phyloP scores from a whole-genome alignment of 2,797 vertebrate species.

The Neoniphon sammara region DNA sequence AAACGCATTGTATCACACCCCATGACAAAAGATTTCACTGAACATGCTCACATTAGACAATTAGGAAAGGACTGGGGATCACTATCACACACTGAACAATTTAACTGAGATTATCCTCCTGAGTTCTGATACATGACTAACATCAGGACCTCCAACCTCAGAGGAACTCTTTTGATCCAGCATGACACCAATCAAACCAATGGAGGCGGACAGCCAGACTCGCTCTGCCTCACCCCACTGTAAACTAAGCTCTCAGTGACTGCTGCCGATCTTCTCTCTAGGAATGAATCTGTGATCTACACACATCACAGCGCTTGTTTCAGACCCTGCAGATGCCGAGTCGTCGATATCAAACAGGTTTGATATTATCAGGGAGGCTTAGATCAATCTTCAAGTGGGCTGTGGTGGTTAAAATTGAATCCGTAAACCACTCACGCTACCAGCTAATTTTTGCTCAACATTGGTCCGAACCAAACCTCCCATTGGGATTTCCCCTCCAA shows the following conservation, averaged over 20 bases:
- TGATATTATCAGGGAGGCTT: no score
- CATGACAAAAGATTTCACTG: no score
- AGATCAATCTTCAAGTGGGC: no score
- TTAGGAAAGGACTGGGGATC: not conserved
- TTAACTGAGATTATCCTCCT: not conserved
- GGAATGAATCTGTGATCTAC: not conserved
- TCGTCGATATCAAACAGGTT: no score
- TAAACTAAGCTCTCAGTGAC: conserved; percentile 8
- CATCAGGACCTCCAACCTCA: not conserved
- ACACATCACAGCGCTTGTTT: not conserved
- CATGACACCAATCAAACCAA: conserved; percentile 2
- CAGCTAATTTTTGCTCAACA: not conserved
- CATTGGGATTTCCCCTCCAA: conserved; percentile 17
- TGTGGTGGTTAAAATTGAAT: no score
- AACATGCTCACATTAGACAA: no score
- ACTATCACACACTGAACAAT: not conserved
- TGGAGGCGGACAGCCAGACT: conserved; percentile 16
- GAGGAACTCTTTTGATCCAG: not conserved
- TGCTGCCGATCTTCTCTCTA: not conserved
- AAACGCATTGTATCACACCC: no score
- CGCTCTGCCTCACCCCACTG: not conserved
- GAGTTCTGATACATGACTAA: not conserved
- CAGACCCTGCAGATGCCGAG: no score
- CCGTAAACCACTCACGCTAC: no score
- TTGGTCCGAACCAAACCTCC: not conserved